These are phyloP conservation scores for Patella caerulea DNA, from an alignment of 2,888 invertebrate species.

Conservation along the genomic window DNA sequence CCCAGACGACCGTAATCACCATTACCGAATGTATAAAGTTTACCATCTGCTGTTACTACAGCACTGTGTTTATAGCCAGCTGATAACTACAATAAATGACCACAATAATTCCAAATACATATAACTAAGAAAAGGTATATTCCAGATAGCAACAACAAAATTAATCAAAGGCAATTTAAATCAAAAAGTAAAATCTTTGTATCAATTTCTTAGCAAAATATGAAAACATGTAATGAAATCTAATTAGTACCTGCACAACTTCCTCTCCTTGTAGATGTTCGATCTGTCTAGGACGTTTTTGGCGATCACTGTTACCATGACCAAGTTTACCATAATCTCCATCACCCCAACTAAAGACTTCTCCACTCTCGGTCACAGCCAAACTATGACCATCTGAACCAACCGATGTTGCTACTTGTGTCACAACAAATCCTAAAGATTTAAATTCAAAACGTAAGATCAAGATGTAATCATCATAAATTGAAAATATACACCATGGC, in stretches of 20 bases:
- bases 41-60: conserved; percentile 78
- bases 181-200: too few species aligned
- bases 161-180: too few species aligned
- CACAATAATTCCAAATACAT: too few species aligned
- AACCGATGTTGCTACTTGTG: conserved; percentile 77
- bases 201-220: not conserved
- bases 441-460: too few species aligned
- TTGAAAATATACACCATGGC: too few species aligned
- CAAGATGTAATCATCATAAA: too few species aligned
- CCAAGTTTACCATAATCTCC: conserved; percentile 80
- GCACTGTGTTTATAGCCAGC: conserved; percentile 80
- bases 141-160: too few species aligned
- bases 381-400: conserved; percentile 80
- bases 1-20: conserved; percentile 78
- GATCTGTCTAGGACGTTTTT: conserved; percentile 77
- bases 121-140: too few species aligned
- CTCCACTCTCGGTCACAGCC: conserved; percentile 79
- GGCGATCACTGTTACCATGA: conserved; percentile 79
- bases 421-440: conserved; percentile 76
- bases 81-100: conserved; percentile 71
- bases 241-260: conserved; percentile 73
- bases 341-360: conserved; percentile 80
- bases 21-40: conserved; percentile 79
- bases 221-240: not conserved
- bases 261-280: conserved; percentile 78